Conservation (phyloP, 2,113 vertebrate genomes). For the Spheniscus mendiculus region DNA sequence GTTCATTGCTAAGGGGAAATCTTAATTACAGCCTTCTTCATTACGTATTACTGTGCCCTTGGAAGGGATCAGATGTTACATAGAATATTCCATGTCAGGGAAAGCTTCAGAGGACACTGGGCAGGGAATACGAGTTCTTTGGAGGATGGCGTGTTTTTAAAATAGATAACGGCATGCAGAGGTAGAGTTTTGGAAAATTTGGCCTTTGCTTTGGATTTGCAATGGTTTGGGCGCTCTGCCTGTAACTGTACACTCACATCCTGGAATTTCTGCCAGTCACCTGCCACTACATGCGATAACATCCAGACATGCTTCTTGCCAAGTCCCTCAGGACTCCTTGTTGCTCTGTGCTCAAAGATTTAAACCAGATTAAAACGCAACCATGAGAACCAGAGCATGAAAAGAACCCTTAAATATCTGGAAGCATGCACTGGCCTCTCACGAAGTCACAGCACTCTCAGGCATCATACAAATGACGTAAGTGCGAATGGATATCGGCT, state of each 20-base stretch:
- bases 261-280: background rate
- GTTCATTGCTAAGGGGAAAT: background rate
- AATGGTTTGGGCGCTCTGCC: background rate
- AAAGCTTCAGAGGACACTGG: background rate
- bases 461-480: accelerated
- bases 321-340: background rate
- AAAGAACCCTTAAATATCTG: background rate
- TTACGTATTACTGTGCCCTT: background rate
- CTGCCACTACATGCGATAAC: background rate
- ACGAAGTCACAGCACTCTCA: background rate
- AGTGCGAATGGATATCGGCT: background rate
- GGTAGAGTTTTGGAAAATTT: background rate
- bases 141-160: background rate
- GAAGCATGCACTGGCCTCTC: background rate
- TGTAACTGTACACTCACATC: background rate
- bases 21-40: background rate
- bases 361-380: constrained; percentile 7
- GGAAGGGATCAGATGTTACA: background rate
- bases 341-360: background rate
- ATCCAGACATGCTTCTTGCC: background rate
- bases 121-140: background rate
- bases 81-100: background rate
- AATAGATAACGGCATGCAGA: background rate
- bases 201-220: background rate
- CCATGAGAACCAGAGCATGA: background rate